phyloP scores from a whole-genome alignment of 2,113 vertebrate species.

The Psephotus haematonotus region DNA sequence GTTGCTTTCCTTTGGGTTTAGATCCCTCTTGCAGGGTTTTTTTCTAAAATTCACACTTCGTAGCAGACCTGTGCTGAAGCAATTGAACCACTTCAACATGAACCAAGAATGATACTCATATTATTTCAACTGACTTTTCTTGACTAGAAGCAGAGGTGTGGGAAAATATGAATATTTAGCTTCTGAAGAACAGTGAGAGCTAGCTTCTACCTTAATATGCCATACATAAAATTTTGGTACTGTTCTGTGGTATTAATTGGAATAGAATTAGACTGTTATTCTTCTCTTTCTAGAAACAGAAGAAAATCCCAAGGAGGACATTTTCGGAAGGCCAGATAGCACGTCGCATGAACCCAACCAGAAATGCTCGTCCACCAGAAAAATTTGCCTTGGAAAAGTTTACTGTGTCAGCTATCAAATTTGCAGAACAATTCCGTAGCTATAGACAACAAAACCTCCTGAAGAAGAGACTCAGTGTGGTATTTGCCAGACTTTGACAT shows the following conservation, averaged over 20 bases:
- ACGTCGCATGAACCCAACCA: constrained; percentile 86
- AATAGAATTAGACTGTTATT: not conserved
- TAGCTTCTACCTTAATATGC: not conserved
- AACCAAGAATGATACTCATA: not conserved
- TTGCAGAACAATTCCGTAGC: constrained; percentile 71
- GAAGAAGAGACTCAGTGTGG: constrained; percentile 82
- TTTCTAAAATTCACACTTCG: not conserved
- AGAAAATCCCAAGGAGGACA: constrained; percentile 71
- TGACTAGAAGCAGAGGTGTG: not conserved
- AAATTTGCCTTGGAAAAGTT: constrained; percentile 90
- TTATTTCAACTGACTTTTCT: not conserved
- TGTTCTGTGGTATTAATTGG: not conserved
- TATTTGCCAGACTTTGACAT: constrained; percentile 42
- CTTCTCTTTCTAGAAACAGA: constrained; percentile 76
- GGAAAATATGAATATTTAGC: not conserved
- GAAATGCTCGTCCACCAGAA: constrained; percentile 90
- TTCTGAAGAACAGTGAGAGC: not conserved
- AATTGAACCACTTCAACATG: not conserved
- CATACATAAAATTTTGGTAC: not conserved
- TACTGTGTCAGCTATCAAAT: constrained; percentile 62
- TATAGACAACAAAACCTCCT: constrained; percentile 74
- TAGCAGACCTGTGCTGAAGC: not conserved
- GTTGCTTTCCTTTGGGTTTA: not conserved
- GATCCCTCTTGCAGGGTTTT: not conserved
- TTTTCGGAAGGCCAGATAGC: constrained; percentile 77